Conservation (phyloP, 2,888 invertebrate species). For the Unio pictorum region DNA sequence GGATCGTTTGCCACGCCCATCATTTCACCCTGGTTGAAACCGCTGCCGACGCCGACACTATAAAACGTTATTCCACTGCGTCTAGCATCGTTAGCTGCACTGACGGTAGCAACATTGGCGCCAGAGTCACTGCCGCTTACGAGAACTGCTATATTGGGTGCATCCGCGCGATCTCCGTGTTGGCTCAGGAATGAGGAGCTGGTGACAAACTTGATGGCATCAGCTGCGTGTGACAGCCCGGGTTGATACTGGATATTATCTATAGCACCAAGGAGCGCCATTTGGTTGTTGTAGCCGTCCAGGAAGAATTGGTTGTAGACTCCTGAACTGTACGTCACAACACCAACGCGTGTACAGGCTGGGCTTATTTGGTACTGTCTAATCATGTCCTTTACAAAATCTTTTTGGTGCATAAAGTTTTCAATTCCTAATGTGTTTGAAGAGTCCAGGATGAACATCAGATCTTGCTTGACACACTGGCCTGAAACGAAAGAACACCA, state of each 20-base stretch:
- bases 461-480: slow-evolving; percentile 46
- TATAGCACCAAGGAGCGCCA: slow-evolving; percentile 34
- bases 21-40: slow-evolving; percentile 34
- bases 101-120: slow-evolving; percentile 22
- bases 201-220: slow-evolving; percentile 41
- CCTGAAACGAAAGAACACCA: slow-evolving; percentile 6
- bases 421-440: slow-evolving; percentile 49
- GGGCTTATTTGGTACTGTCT: slow-evolving; percentile 49
- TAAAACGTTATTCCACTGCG: slow-evolving; percentile 48
- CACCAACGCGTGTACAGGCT: slow-evolving; percentile 40
- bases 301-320: slow-evolving; percentile 51
- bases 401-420: slow-evolving; percentile 38
- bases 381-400: slow-evolving; percentile 49
- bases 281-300: slow-evolving; percentile 33
- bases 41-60: slow-evolving; percentile 54
- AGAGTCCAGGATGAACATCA: slow-evolving; percentile 54
- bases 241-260: slow-evolving; percentile 37
- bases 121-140: slow-evolving; percentile 45
- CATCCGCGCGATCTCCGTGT: slow-evolving; percentile 45
- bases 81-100: slow-evolving; percentile 42
- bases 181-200: slow-evolving; percentile 33
- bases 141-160: slow-evolving; percentile 50
- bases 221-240: slow-evolving; percentile 34
- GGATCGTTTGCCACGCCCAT: slow-evolving; percentile 35
- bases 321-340: slow-evolving; percentile 47